Percentiles rank a stretch among this genome's conserved stretches.
These are phyloP conservation scores for Corythoichthys intestinalis DNA, from an alignment of 2,113 vertebrate genomes.

Conservation along the genomic window DNA sequence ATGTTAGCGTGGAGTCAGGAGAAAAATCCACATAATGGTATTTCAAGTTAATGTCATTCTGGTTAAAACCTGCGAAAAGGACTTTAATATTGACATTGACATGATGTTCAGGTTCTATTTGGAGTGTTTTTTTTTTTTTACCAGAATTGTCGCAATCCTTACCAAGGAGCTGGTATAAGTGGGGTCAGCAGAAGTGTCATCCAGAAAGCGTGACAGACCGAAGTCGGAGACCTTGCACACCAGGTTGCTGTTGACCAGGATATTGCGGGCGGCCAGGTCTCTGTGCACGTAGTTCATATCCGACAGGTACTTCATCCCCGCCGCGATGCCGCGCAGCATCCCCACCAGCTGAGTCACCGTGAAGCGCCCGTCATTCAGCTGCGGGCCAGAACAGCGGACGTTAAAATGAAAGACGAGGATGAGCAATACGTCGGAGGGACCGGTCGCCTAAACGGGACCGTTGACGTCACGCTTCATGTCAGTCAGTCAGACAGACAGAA, in stretches of 20 bases:
- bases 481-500: too few relatives aligned
- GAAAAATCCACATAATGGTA: too few relatives aligned
- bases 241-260: constrained; percentile 96
- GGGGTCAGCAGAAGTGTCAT: constrained; percentile 88
- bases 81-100: too few relatives aligned
- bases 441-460: too few relatives aligned
- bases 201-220: constrained; percentile 90
- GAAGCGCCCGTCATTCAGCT: constrained; percentile 96
- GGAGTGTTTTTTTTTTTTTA: too few relatives aligned
- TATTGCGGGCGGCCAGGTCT: constrained; percentile 92
- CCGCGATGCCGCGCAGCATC: constrained; percentile 90
- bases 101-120: too few relatives aligned
- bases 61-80: too few relatives aligned
- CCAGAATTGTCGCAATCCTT: constrained; percentile 22
- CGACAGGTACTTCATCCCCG: constrained; percentile 95
- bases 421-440: neutral
- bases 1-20: too few relatives aligned
- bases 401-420: constrained; percentile 5
- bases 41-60: too few relatives aligned
- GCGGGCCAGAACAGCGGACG: neutral
- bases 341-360: constrained; percentile 95
- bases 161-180: constrained; percentile 97
- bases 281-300: constrained; percentile 98
- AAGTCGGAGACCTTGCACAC: constrained; percentile 98
- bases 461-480: too few relatives aligned